These are phyloP conservation scores for Drosophila parvula DNA, from an alignment of 1,140 invertebrate genomes.

Conservation along the genomic window DNA sequence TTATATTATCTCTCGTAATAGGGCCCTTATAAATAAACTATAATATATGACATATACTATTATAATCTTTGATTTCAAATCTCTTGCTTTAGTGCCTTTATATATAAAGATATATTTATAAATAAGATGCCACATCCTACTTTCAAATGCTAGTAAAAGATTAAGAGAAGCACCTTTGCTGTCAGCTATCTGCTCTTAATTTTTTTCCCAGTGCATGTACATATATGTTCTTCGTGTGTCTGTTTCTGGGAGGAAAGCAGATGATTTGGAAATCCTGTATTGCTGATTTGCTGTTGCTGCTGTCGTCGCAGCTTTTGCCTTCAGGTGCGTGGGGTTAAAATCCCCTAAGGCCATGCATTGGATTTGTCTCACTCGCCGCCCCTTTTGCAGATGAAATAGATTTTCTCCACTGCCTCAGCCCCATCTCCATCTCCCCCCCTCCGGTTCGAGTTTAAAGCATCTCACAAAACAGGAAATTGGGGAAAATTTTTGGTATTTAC, in stretches of 20 bases:
- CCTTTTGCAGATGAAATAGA: conserved; percentile 34
- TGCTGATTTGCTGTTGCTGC: conserved; percentile 70
- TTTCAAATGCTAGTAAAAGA: too few relatives aligned
- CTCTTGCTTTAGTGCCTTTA: neutral
- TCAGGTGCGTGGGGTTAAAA: conserved; percentile 72
- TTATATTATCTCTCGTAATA: too few relatives aligned
- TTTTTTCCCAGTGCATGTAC: neutral
- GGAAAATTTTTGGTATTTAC: conserved; percentile 27
- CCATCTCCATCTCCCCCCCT: neutral
- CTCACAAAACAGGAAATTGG: conserved; percentile 43
- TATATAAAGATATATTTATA: neutral
- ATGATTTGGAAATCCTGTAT: conserved; percentile 82
- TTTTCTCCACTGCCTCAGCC: neutral
- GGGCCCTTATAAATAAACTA: too few relatives aligned
- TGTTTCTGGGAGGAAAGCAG: conserved; percentile 42
- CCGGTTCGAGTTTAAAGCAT: conserved; percentile 29
- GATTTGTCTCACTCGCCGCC: conserved; percentile 54
- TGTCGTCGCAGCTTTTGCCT: conserved; percentile 73
- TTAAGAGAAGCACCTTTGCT: neutral
- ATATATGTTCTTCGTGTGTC: conserved; percentile 11
- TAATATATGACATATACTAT: too few relatives aligned
- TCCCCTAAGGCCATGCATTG: conserved; percentile 66
- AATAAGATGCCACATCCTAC: neutral
- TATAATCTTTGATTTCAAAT: neutral
- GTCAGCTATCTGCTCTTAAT: neutral